A percentile compares a stretch with the other conserved stretches of the same genome.
Conservation (phyloP, 2,113 vertebrate species). For the Cichladusa arquata region DNA sequence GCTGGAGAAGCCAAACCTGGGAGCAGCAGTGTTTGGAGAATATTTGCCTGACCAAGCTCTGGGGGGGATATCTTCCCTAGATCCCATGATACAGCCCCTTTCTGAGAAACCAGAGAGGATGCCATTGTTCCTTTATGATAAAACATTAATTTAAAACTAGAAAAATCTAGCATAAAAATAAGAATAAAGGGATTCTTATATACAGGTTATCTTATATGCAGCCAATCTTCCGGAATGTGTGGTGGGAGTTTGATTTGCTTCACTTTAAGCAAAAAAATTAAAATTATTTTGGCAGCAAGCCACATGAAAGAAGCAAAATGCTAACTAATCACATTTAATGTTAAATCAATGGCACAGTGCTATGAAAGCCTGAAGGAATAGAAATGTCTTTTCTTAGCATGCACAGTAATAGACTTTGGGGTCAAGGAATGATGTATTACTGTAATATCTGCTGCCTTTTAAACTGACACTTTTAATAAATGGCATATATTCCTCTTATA, state of each 20-base stretch:
- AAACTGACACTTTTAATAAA: conserved; percentile 29
- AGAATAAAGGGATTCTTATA: not conserved
- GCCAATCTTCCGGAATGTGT: not conserved
- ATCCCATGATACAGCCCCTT: not conserved
- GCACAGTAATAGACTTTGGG: not conserved
- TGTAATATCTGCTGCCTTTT: conserved; percentile 43
- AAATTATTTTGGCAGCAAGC: conserved; percentile 40
- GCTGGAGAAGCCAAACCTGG: not conserved
- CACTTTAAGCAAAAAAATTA: conserved; percentile 35
- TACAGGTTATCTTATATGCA: not conserved
- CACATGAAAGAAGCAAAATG: conserved; percentile 44
- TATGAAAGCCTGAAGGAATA: conserved; percentile 42
- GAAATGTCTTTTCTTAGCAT: conserved; percentile 45
- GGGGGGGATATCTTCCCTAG: not conserved
- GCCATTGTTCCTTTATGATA: not conserved
- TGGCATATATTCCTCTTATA: conserved; percentile 8
- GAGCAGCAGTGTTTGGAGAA: not conserved
- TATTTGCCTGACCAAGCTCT: not conserved
- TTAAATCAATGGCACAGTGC: conserved; percentile 60
- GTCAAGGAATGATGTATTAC: conserved; percentile 28
- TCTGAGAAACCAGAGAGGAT: not conserved
- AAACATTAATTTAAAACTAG: not conserved
- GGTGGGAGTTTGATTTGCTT: not conserved
- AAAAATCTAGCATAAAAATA: not conserved
- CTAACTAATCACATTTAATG: conserved; percentile 66